Evolutionary conservation across 2,113 vertebrate species (phyloP).

Genomic region (Microtus ochrogaster): DNA sequence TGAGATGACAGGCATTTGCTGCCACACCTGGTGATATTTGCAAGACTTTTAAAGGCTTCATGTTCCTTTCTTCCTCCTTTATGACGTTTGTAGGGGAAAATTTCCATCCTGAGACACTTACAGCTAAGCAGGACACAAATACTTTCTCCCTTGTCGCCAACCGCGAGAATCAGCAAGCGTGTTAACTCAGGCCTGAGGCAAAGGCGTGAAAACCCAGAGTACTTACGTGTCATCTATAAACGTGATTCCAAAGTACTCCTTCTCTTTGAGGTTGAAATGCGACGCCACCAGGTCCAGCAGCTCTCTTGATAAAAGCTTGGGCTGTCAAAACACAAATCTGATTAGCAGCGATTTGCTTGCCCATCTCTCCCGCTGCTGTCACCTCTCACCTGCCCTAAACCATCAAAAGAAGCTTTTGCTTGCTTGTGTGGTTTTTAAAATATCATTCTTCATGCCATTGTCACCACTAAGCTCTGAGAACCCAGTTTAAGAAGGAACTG

Average conservation of each 20-base stretch:
- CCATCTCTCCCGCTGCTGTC: accelerated
- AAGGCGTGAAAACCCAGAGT: background rate
- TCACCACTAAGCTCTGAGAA: background rate
- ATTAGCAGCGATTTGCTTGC: conserved; percentile 14
- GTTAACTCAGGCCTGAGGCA: background rate
- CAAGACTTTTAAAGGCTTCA: background rate
- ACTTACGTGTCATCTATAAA: conserved; percentile 97
- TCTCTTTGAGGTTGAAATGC: conserved; percentile 98
- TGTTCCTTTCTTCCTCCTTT: background rate
- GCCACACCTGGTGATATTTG: background rate
- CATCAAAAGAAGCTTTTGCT: background rate
- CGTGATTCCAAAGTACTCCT: conserved; percentile 97
- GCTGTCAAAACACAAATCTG: conserved; percentile 85
- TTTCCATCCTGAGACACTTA: background rate
- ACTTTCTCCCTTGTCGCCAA: background rate
- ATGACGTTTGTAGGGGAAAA: background rate
- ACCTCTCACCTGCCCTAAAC: background rate
- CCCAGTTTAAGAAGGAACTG: background rate
- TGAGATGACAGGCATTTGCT: background rate
- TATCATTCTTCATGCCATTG: background rate
- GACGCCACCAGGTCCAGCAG: conserved; percentile 97
- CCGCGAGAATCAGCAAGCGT: background rate
- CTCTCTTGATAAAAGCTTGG: conserved; percentile 96
- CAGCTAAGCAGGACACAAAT: background rate
- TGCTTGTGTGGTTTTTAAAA: background rate